phyloP scores from a whole-genome alignment of 2,113 vertebrate genomes.

The Phainopepla nitens region DNA sequence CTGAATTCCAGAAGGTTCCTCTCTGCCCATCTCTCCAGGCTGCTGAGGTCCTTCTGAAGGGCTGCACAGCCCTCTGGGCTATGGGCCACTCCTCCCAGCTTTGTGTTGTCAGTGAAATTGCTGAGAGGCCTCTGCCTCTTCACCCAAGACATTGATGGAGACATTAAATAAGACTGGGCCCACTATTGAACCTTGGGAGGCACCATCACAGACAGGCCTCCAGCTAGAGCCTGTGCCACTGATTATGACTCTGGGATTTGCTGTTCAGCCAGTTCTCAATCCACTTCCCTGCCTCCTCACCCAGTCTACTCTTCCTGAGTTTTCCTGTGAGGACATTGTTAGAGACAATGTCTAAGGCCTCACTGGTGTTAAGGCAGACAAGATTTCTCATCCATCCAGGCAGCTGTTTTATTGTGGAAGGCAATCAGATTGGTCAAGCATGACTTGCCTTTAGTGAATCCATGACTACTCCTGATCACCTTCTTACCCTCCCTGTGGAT shows the following conservation, averaged over 20 bases:
- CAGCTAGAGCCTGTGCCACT: background rate
- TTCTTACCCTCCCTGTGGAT: background rate
- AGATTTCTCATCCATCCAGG: background rate
- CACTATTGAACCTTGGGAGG: fast-evolving
- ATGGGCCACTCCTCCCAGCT: background rate
- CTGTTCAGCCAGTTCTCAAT: background rate
- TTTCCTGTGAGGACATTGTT: background rate
- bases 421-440: background rate
- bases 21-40: background rate
- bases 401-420: background rate
- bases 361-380: background rate
- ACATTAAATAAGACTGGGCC: background rate
- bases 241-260: background rate
- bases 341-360: background rate
- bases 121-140: background rate
- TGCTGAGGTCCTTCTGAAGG: background rate
- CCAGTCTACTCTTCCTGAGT: background rate
- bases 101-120: background rate
- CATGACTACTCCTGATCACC: background rate
- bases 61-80: background rate
- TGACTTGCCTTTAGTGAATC: background rate
- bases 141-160: background rate
- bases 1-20: background rate
- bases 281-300: background rate
- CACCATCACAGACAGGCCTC: fast-evolving